Base-by-base conservation (phyloP, 2,888 invertebrate genomes). In the Eudasyphora cyanicolor region DNA sequence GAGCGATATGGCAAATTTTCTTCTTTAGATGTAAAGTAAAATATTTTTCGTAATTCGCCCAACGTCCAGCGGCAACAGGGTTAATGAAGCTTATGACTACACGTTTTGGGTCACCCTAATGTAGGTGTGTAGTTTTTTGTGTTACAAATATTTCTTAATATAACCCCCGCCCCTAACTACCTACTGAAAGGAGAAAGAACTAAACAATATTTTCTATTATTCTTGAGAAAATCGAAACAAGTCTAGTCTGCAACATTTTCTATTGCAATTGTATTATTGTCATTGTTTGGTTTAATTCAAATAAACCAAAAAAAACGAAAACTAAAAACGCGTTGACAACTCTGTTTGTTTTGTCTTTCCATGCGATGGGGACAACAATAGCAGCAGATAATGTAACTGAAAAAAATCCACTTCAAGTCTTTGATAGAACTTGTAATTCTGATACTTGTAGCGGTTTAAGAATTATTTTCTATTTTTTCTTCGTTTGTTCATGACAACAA, bases 381-480 rank as follows among this genome's bases (percentile, higher is more conserved):
- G 14, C 57, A 51, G n/a, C 51, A 51, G n/a, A 51, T n/a, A 45
- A 45, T 38, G 38, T 2, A 38, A 38, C 12, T 12, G 14, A 3
- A 38, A 38, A 38, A 38, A 38, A 35, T 19, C 60, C 21, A 64
- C 12, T 64, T 32, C 38, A 38, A 8, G 64, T 38, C 38, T 64
- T 64, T 42, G 5, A n/a, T 42, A 67, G 67, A 67, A 67, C 67
- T 67, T 67, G 67, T 67, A 67, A 42, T 21, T 42, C 42, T 67
- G 29, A 67, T 82, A 79, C 24, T 35, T 57, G n/a, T 49, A 75
- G 77, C 57, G 75, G 49, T 75, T 80, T 70, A 12, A 64, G 38
- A 70, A 80, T 38, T 64, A 57, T 64, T 78, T 78, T 71, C 75
- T 71, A 57, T 49, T 80, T 73, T 60, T 60, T 60, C n/a, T 27